Percentiles rank a stretch among this genome's conserved stretches.
These are phyloP conservation scores for Cynopterus brachyotis DNA, from an alignment of 2,113 vertebrate genomes.

Conservation along the genomic window DNA sequence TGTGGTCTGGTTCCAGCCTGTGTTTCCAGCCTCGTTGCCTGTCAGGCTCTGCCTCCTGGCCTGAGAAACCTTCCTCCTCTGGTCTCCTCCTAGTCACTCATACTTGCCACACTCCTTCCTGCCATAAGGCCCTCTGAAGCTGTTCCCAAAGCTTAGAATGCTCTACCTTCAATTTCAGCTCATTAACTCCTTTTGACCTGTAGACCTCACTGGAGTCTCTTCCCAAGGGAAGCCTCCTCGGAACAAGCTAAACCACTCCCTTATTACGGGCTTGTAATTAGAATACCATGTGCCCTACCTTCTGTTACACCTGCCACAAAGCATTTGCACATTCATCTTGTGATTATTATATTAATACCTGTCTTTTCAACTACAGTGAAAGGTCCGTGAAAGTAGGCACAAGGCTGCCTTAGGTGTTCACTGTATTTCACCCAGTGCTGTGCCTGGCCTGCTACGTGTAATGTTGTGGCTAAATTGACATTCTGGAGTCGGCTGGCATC, in stretches of 20 bases:
- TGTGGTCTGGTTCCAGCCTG: background rate
- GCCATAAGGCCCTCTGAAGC: background rate
- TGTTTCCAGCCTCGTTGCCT: background rate
- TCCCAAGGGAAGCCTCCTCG: background rate
- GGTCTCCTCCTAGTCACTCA: too few species aligned
- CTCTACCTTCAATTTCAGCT: background rate
- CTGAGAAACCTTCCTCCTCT: background rate
- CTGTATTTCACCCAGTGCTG: background rate
- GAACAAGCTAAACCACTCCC: background rate
- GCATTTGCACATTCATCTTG: background rate
- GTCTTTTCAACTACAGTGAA: background rate
- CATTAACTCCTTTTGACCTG: background rate
- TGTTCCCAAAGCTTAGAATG: background rate
- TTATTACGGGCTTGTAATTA: background rate
- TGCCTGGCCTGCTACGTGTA: background rate
- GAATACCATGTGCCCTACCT: background rate
- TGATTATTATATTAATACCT: background rate
- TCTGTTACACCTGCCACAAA: background rate
- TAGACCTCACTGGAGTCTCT: background rate
- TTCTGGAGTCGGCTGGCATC: background rate
- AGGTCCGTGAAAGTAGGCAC: background rate
- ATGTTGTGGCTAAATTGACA: background rate
- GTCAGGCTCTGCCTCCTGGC: background rate
- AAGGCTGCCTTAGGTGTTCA: background rate
- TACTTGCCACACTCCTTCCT: background rate